Evolutionary conservation across 1,140 invertebrate species (phyloP).

Genomic region (Bombus impatiens): DNA sequence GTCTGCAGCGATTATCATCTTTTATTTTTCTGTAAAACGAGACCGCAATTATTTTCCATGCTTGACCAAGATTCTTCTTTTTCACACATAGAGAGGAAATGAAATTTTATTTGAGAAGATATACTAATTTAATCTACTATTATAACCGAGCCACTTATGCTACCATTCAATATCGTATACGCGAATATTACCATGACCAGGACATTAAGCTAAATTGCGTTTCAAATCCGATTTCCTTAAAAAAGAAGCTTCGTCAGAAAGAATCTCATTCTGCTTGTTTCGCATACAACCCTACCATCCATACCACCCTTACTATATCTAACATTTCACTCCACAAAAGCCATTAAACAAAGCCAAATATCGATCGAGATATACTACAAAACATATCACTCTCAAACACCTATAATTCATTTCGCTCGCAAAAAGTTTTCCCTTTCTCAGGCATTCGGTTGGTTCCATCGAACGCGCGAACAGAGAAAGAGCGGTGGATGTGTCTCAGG

Average conservation of each 20-base stretch:
- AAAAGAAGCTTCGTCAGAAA: background rate
- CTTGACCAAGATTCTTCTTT: too few species aligned
- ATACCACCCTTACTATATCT: too few species aligned
- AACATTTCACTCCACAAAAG: background rate
- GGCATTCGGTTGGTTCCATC: background rate
- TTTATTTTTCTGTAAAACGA: too few species aligned
- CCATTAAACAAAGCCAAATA: background rate
- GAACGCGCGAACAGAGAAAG: conserved; percentile 14
- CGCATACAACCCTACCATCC: too few species aligned
- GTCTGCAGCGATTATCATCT: too few species aligned
- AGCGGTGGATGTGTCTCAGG: conserved; percentile 27
- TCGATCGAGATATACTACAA: background rate
- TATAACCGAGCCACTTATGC: too few species aligned
- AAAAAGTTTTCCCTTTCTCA: background rate
- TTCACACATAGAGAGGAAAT: too few species aligned
- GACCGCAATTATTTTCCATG: too few species aligned
- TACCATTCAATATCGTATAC: background rate
- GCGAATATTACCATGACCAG: background rate
- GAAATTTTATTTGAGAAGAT: too few species aligned
- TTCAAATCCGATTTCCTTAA: background rate
- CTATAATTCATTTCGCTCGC: background rate
- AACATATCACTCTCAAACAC: background rate
- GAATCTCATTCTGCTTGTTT: too few species aligned
- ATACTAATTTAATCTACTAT: background rate
- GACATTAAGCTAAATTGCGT: background rate